Percentiles rank a stretch among this genome's conserved stretches.
These are phyloP conservation scores for Monoplex corrugatus DNA, from an alignment of 2,888 invertebrate species.

Conservation along the genomic window DNA sequence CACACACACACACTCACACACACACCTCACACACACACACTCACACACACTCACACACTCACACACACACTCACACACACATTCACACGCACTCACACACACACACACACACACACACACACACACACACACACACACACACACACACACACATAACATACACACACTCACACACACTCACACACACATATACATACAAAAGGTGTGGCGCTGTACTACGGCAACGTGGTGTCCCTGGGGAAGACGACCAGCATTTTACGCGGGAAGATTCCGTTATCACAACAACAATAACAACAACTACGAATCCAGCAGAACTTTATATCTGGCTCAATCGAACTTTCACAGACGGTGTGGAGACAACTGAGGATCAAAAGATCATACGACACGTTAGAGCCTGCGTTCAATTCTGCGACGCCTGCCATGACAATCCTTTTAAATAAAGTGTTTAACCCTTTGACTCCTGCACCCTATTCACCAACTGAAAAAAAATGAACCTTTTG, in stretches of 20 bases:
- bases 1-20: neutral
- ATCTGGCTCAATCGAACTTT: too few relatives aligned
- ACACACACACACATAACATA: neutral
- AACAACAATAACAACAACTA: too few relatives aligned
- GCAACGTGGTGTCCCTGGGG: too few relatives aligned
- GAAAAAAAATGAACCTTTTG: too few relatives aligned
- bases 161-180: neutral
- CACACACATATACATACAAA: neutral
- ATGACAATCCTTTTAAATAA: too few relatives aligned
- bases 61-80: conserved; percentile 2
- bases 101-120: neutral
- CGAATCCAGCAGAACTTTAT: too few relatives aligned
- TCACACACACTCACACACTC: neutral
- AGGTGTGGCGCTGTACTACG: neutral
- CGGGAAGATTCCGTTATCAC: neutral
- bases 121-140: neutral
- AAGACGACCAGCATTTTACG: neutral
- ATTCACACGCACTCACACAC: neutral
- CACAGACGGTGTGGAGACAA: too few relatives aligned
- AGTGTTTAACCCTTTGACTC: too few relatives aligned
- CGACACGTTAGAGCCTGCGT: too few relatives aligned
- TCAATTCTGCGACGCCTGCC: too few relatives aligned
- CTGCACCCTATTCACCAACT: too few relatives aligned
- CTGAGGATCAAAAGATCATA: too few relatives aligned
- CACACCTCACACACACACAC: neutral